Percentiles rank a stretch among this genome's conserved stretches.
These are phyloP conservation scores for Muraenolepis orangiensis DNA, from an alignment of 2,797 vertebrate species.

Conservation along the genomic window DNA sequence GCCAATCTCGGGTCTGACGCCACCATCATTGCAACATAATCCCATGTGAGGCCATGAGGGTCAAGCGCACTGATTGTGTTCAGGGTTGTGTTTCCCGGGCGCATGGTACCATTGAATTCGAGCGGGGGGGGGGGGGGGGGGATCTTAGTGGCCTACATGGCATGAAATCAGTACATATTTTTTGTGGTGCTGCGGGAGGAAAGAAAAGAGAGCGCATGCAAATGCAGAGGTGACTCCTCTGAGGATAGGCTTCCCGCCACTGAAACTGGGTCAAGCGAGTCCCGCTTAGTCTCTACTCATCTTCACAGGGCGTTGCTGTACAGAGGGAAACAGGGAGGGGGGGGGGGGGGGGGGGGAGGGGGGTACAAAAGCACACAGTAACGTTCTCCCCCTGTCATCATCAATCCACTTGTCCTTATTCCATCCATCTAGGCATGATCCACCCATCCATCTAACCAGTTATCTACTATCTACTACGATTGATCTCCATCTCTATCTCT, in stretches of 20 bases:
- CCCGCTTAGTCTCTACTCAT: neutral
- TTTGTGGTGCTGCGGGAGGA: slow-evolving; percentile 20
- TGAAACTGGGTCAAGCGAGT: slow-evolving; percentile 3
- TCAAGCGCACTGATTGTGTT: slow-evolving; percentile 29
- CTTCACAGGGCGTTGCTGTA: slow-evolving; percentile 1
- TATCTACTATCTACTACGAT: too few species aligned
- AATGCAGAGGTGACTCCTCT: slow-evolving; percentile 8
- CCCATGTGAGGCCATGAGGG: slow-evolving; percentile 11
- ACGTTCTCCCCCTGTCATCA: too few species aligned
- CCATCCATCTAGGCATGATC: too few species aligned
- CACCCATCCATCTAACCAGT: too few species aligned
- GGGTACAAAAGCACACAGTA: neutral
- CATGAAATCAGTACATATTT: neutral
- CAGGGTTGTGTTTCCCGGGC: neutral
- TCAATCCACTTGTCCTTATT: too few species aligned
- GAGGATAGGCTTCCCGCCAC: neutral
- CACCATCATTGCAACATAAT: slow-evolving; percentile 32
- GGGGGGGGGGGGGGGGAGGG: slow-evolving; percentile 2
- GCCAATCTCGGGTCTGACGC: slow-evolving; percentile 12
- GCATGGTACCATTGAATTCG: neutral
- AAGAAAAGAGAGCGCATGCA: neutral
- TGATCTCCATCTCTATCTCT: too few species aligned
- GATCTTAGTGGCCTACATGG: too few species aligned
- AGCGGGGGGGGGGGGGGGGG: too few species aligned
- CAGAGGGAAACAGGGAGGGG: slow-evolving; percentile 6